Evolutionary conservation across 2,888 invertebrate species (phyloP), one percentile per base, ranked within the genome.

Genomic region (Meteorus cinctellus): DNA sequence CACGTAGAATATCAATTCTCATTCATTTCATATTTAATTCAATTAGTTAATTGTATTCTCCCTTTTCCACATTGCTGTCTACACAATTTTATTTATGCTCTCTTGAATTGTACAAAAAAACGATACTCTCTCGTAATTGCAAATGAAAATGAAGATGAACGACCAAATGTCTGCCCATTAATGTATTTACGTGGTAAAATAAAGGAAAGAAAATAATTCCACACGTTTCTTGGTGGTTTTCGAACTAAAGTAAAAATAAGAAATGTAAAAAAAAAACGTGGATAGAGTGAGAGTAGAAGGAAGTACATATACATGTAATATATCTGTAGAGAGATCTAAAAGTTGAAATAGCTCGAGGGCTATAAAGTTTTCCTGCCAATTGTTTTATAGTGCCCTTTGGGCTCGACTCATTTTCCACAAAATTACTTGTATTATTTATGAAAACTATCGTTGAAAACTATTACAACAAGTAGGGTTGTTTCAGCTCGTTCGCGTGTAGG

Each of bases 271-370:
- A 55, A 55, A 19, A 24, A 19, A 55, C 6, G 19, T 24, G 19
- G 55, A 55, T 24, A 55, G 55, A 19, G 55, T 19, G 16, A n/a
- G n/a, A 48, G 48, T 48, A 55, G 6, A 8, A 41, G 41, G 8
- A 41, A 41, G 19, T 55, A 55, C n/a, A 51, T 19, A n/a, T 45
- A 51, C 12, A 76, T 63, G 63, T 73, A 67, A 69, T 65, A 75
- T 75, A 73, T 79, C 77, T 75, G 4, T 48, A 48, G 55, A 19
- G n/a, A 55, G 19, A 55, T 55, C 55, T 55, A 55, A 55, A 55
- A 55, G 55, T 55, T 55, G 55, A 55, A 55, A 55, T 55, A 55
- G 55, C 55, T 55, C 8, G 55, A 55, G 55, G 55, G 55, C 55
- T 19, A 62, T 62, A 62, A 62, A 62, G 31, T 62, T 62, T 62